These are phyloP conservation scores for Drosophila quadrilineata DNA, from an alignment of 1,140 invertebrate species.

Conservation along the genomic window DNA sequence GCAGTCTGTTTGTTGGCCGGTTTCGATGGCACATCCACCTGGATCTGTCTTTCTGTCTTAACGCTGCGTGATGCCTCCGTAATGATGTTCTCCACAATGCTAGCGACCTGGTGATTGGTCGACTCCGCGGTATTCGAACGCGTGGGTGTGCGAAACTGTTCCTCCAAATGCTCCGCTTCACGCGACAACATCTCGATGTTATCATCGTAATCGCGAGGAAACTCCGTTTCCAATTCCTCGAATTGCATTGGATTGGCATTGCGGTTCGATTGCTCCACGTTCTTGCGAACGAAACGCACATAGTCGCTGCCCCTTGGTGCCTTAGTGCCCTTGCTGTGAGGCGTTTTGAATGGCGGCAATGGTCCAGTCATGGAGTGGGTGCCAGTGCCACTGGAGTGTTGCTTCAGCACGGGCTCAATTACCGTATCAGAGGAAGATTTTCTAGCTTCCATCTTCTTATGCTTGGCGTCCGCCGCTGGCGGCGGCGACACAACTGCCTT, in stretches of 20 bases:
- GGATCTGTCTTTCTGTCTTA: slow-evolving; percentile 48
- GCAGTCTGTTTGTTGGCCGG: slow-evolving; percentile 51
- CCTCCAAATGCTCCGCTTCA: slow-evolving; percentile 80
- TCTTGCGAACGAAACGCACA: slow-evolving; percentile 72
- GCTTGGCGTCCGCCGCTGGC: slow-evolving; percentile 38
- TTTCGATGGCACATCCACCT: slow-evolving; percentile 58
- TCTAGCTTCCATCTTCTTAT: slow-evolving; percentile 56
- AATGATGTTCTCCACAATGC: slow-evolving; percentile 65
- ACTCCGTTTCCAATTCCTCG: slow-evolving; percentile 79
- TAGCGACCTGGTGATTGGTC: slow-evolving; percentile 51
- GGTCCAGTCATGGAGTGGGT: slow-evolving; percentile 59
- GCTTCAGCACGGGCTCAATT: slow-evolving; percentile 59
- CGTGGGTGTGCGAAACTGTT: slow-evolving; percentile 77
- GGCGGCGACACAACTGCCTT: slow-evolving; percentile 42
- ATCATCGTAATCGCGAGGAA: slow-evolving; percentile 80
- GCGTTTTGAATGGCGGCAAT: slow-evolving; percentile 39
- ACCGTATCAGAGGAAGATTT: slow-evolving; percentile 69
- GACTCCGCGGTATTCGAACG: slow-evolving; percentile 63
- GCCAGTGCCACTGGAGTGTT: slow-evolving; percentile 36
- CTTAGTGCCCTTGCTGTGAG: slow-evolving; percentile 21
- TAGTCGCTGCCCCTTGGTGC: slow-evolving; percentile 43
- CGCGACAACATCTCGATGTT: slow-evolving; percentile 81
- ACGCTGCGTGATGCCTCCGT: slow-evolving; percentile 62
- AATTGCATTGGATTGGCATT: slow-evolving; percentile 70
- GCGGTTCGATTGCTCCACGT: slow-evolving; percentile 68